Conservation (phyloP, 2,113 vertebrate species). For the Ptychochromis oligacanthus region DNA sequence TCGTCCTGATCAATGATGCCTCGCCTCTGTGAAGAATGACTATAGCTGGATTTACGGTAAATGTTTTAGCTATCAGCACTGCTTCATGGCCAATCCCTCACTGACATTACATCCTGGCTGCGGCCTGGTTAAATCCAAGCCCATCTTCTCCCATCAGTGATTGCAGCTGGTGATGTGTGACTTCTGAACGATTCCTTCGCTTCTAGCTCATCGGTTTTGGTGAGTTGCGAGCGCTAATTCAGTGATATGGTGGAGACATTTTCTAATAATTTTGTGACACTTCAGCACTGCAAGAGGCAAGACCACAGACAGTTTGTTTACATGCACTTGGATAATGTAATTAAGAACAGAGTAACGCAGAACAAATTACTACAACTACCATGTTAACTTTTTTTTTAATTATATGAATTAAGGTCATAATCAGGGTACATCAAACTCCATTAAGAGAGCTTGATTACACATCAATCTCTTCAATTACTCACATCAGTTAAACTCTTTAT, state of each 20-base stretch:
- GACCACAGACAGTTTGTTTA: slow-evolving; percentile 45
- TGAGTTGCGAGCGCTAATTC: slow-evolving; percentile 8
- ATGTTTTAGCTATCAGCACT: slow-evolving; percentile 61
- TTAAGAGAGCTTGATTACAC: slow-evolving; percentile 2
- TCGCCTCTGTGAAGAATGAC: no score
- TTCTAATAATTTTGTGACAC: slow-evolving; percentile 57
- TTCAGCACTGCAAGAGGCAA: slow-evolving; percentile 29
- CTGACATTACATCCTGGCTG: slow-evolving; percentile 31
- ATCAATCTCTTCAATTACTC: background rate
- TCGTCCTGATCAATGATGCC: no score
- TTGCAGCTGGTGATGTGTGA: slow-evolving; percentile 46
- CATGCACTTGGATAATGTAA: slow-evolving; percentile 44
- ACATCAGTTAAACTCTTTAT: background rate
- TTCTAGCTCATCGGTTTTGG: slow-evolving; percentile 33
- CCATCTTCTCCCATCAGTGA: slow-evolving; percentile 46
- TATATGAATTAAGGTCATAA: slow-evolving; percentile 13
- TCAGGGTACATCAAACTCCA: slow-evolving; percentile 9
- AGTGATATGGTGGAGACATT: slow-evolving; percentile 36
- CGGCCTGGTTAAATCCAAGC: slow-evolving; percentile 35
- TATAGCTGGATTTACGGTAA: slow-evolving; percentile 38
- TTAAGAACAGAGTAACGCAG: slow-evolving; percentile 37
- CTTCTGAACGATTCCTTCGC: slow-evolving; percentile 41
- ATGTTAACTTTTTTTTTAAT: slow-evolving; percentile 25
- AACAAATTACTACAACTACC: slow-evolving; percentile 19
- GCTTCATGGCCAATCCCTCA: slow-evolving; percentile 52